A percentile compares a stretch with the other conserved stretches of the same genome.
Conservation (phyloP, 2,888 invertebrate species). For the Cheilosia scutellata region DNA sequence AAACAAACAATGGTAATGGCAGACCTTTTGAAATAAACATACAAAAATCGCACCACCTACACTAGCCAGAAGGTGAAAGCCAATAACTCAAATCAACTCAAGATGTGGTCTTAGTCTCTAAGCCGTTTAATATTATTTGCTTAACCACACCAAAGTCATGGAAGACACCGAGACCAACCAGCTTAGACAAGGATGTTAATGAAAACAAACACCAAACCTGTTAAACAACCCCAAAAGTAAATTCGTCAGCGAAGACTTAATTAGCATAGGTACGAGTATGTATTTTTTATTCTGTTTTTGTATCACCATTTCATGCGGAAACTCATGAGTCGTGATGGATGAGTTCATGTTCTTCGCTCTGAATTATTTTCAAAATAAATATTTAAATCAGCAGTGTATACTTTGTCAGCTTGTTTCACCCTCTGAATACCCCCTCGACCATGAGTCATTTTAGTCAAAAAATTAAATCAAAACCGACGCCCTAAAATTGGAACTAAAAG, state of each 20-base stretch:
- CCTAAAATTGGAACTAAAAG: not conserved
- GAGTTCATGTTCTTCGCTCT: not conserved
- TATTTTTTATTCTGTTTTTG: not conserved
- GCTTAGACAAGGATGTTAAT: constrained; percentile 4
- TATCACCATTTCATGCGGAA: not conserved
- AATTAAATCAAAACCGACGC: constrained; percentile 26
- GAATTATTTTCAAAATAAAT: constrained; percentile 10
- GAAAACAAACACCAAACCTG: constrained; percentile 6
- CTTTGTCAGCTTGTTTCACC: not conserved
- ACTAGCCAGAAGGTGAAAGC: not conserved
- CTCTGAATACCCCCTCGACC: not conserved
- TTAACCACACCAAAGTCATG: not conserved
- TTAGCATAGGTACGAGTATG: no score
- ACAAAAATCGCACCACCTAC: no score
- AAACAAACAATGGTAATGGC: no score
- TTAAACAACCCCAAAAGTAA: not conserved
- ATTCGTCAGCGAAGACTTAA: not conserved
- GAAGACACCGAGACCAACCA: not conserved
- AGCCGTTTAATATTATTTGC: not conserved
- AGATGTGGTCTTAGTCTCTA: not conserved
- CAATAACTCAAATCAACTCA: not conserved
- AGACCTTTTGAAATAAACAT: no score
- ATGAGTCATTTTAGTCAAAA: constrained; percentile 28
- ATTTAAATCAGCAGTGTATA: not conserved
- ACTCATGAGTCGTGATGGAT: not conserved